phyloP scores from a whole-genome alignment of 2,113 vertebrate species.

The Xerus inauris region DNA sequence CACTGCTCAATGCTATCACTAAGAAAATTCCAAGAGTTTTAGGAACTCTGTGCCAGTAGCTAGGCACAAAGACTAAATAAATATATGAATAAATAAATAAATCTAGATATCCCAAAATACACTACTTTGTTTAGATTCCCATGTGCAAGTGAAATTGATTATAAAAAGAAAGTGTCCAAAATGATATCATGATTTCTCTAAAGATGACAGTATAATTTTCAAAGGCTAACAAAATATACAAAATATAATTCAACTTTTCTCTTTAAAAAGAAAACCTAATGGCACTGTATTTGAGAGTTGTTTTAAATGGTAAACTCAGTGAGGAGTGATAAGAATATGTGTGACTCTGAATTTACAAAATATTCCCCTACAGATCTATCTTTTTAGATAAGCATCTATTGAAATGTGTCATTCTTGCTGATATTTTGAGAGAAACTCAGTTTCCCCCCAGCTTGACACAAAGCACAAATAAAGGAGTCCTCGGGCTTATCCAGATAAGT shows the following conservation, averaged over 20 bases:
- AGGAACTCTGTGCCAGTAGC: not conserved
- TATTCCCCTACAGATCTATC: not conserved
- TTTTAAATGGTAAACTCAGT: not conserved
- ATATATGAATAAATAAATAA: too few species aligned
- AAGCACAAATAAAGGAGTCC: not conserved
- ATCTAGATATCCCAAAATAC: not conserved
- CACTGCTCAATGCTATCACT: not conserved
- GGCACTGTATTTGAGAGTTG: not conserved
- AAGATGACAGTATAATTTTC: not conserved
- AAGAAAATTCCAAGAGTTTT: not conserved
- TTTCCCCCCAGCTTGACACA: conserved; percentile 10
- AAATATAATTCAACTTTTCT: not conserved
- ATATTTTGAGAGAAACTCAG: conserved; percentile 11
- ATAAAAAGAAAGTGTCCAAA: not conserved
- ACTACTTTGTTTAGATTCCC: not conserved
- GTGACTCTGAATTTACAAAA: conserved; percentile 45
- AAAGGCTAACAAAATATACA: not conserved
- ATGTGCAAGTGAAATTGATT: not conserved
- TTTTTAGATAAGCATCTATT: not conserved
- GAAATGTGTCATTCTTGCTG: not conserved
- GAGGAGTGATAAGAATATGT: not conserved
- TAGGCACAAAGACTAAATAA: not conserved
- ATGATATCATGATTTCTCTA: not conserved
- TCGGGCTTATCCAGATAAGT: not conserved
- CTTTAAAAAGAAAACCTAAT: not conserved